These are phyloP conservation scores for Scaptomyza polygonia DNA, from an alignment of 2,888 invertebrate species.

Conservation along the genomic window DNA sequence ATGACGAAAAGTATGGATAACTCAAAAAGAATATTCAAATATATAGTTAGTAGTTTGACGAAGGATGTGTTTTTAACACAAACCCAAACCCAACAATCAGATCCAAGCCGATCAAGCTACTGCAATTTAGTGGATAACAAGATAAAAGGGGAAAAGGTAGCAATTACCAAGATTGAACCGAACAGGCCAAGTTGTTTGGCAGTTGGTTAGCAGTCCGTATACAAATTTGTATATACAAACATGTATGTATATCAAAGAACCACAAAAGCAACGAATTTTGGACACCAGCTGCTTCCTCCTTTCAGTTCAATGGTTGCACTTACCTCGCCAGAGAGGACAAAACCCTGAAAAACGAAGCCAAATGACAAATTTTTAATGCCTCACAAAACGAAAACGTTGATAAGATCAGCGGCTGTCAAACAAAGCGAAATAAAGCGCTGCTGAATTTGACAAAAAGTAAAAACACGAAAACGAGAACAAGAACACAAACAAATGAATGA, in stretches of 20 bases:
- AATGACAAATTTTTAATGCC: constrained; percentile 80
- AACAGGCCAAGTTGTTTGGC: constrained; percentile 29
- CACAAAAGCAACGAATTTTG: constrained; percentile 20
- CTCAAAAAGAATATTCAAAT: constrained; percentile 7
- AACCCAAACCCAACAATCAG: constrained; percentile 18
- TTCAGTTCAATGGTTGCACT: constrained; percentile 27
- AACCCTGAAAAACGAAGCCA: constrained; percentile 29
- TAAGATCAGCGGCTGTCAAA: constrained; percentile 77
- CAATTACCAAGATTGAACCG: constrained; percentile 44
- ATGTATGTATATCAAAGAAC: constrained; percentile 20
- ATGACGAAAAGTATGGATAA: not conserved
- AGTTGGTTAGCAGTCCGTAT: constrained; percentile 17
- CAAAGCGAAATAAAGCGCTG: constrained; percentile 65
- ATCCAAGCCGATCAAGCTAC: constrained; percentile 11
- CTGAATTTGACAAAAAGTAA: constrained; percentile 36
- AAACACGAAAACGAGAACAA: constrained; percentile 9
- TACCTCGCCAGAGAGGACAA: constrained; percentile 39
- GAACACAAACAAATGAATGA: constrained; percentile 54
- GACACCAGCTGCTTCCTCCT: constrained; percentile 68
- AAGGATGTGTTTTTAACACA: not conserved
- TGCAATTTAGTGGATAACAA: constrained; percentile 31
- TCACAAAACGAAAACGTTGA: constrained; percentile 73
- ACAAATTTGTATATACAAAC: constrained; percentile 11
- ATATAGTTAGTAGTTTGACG: constrained; percentile 10
- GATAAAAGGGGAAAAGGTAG: constrained; percentile 25